Evolutionary conservation across 2,113 vertebrate genomes (phyloP).

Genomic region (Phalacrocorax pelagicus): DNA sequence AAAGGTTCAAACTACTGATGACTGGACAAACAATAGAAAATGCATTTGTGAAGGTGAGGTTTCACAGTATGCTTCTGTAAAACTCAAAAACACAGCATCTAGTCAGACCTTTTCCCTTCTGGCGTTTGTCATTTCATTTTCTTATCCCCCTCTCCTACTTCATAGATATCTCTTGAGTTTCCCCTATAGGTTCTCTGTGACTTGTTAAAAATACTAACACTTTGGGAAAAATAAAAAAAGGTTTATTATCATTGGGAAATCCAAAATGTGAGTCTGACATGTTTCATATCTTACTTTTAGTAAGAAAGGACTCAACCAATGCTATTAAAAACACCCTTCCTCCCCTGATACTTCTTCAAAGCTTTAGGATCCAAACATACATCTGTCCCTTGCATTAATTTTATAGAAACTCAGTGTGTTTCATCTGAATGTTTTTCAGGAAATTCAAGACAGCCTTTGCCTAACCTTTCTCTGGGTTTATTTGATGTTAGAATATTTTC

Average conservation of each 20-base stretch:
- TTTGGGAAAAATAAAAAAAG: too few species aligned
- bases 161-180: background rate
- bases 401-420: background rate
- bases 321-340: rapidly evolving
- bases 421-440: background rate
- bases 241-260: background rate
- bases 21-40: background rate
- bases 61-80: background rate
- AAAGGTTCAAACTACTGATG: background rate
- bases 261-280: background rate
- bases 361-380: background rate
- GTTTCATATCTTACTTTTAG: background rate
- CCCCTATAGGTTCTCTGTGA: background rate
- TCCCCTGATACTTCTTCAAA: background rate
- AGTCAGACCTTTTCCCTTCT: background rate
- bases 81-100: background rate
- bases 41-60: background rate
- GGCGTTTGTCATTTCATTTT: background rate
- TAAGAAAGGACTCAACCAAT: background rate
- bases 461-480: background rate
- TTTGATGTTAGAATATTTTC: background rate
- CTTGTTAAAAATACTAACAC: background rate
- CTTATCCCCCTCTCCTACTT: background rate
- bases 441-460: background rate
- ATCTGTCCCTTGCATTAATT: background rate